Conservation (phyloP, 2,113 vertebrate genomes). For the Heptranchias perlo region DNA sequence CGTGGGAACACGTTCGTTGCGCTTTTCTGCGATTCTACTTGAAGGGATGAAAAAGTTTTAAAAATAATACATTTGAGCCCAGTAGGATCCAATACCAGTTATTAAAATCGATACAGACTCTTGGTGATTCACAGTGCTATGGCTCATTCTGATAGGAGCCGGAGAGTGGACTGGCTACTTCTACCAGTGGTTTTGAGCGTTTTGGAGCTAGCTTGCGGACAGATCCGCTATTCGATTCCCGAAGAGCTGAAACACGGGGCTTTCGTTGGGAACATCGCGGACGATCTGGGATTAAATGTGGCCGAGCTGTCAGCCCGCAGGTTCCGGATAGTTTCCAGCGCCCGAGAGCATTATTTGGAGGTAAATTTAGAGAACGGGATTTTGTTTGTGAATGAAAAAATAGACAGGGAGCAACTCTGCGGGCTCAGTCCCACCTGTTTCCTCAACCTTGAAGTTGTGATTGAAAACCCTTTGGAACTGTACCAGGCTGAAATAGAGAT, state of each 20-base stretch:
- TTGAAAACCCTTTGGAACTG: constrained; percentile 48
- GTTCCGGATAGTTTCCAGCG: constrained; percentile 20
- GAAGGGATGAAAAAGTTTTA: background rate
- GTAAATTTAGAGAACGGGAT: constrained; percentile 41
- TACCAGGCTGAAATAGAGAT: constrained; percentile 67
- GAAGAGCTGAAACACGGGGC: constrained; percentile 35
- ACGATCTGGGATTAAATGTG: constrained; percentile 2
- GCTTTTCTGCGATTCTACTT: too few species aligned
- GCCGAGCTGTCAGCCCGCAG: constrained; percentile 28
- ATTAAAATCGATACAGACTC: background rate
- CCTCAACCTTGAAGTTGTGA: constrained; percentile 46
- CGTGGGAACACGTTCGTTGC: too few species aligned
- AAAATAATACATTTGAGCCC: background rate
- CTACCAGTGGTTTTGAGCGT: background rate
- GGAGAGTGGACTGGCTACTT: too few species aligned
- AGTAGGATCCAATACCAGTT: too few species aligned
- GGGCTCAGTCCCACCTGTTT: constrained; percentile 39
- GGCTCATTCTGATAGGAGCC: background rate
- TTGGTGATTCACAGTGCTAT: background rate
- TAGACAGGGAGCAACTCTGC: constrained; percentile 46
- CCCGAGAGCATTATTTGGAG: background rate
- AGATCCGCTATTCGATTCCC: constrained; percentile 33
- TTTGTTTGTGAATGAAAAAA: constrained; percentile 45
- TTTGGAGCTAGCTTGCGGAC: background rate
- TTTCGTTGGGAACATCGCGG: constrained; percentile 33